phyloP scores from a whole-genome alignment of 2,113 vertebrate genomes.

The Noctilio leporinus region DNA sequence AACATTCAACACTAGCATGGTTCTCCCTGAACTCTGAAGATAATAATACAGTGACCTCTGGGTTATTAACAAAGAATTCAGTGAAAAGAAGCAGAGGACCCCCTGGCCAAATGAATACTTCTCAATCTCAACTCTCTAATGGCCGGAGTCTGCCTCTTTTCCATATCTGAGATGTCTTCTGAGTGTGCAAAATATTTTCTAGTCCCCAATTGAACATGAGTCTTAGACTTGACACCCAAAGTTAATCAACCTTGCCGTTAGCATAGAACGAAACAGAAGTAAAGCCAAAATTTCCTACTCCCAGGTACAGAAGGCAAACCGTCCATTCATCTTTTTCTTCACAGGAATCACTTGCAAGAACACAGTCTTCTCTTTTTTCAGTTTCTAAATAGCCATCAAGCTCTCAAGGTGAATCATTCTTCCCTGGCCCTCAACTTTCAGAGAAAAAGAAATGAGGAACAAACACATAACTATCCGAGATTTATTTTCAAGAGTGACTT shows the following conservation, averaged over 20 bases:
- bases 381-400: neutral
- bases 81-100: neutral
- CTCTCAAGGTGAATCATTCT: neutral
- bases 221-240: neutral
- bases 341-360: neutral
- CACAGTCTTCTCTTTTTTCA: neutral
- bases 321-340: neutral
- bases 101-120: neutral
- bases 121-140: neutral
- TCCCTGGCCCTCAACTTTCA: neutral
- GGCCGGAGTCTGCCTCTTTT: neutral
- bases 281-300: neutral
- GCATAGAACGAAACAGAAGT: neutral
- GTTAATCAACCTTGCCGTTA: neutral
- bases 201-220: neutral
- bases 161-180: neutral
- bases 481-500: neutral
- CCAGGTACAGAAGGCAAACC: neutral
- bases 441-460: neutral
- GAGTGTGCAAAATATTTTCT: neutral
- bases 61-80: neutral
- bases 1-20: accelerated
- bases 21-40: neutral
- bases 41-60: accelerated
- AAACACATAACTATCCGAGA: neutral